Evolutionary conservation across 35 echinoderm and acorn worm species (phyloP).

Genomic region (Ophiothrix spiculata): DNA sequence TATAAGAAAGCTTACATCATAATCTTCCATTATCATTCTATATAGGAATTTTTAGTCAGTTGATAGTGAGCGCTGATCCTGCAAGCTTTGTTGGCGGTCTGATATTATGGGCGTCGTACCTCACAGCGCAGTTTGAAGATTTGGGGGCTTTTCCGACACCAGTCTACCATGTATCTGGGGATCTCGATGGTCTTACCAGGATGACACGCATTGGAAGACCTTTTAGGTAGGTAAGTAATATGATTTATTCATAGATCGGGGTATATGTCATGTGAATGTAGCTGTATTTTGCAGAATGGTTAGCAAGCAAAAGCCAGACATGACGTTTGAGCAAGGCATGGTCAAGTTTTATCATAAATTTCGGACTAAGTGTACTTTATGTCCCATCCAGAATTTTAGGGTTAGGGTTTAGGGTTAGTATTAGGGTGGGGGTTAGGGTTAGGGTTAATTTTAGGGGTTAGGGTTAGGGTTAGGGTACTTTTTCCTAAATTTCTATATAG

Average conservation of each 20-base stretch:
- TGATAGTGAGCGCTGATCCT: slow-evolving; percentile 6
- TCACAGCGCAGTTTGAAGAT: slow-evolving; percentile 10
- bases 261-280: neutral
- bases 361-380: too few relatives aligned
- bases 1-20: too few relatives aligned
- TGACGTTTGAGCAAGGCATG: neutral
- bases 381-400: too few relatives aligned
- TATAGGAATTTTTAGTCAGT: slow-evolving; percentile 39
- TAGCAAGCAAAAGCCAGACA: neutral
- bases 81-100: slow-evolving; percentile 14
- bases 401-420: too few relatives aligned
- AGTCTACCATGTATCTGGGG: slow-evolving; percentile 31
- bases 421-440: too few relatives aligned
- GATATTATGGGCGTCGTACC: slow-evolving; percentile 57
- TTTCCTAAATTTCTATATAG: too few relatives aligned
- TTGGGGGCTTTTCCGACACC: slow-evolving; percentile 47
- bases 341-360: too few relatives aligned
- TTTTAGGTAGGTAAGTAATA: slow-evolving; percentile 41
- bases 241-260: too few relatives aligned
- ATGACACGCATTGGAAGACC: slow-evolving; percentile 32
- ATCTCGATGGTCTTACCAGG: slow-evolving; percentile 45
- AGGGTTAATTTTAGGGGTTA: too few relatives aligned
- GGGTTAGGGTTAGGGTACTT: too few relatives aligned
- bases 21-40: too few relatives aligned
- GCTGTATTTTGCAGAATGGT: neutral